Evolutionary conservation across 1,140 invertebrate species (phyloP), one percentile per base, ranked within the genome.

Genomic region (Onthophagus taurus): DNA sequence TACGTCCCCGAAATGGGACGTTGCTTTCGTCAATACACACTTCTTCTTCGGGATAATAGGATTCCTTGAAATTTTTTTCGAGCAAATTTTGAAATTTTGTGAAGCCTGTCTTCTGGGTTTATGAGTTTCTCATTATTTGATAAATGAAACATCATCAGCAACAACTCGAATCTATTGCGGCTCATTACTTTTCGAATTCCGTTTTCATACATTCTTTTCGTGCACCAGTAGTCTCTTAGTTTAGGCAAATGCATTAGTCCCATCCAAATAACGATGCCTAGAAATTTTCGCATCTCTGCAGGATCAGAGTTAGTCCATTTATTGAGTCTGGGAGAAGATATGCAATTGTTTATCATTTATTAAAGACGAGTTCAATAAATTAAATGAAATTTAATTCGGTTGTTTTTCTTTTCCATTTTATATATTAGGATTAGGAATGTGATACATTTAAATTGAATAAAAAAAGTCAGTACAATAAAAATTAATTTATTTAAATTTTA

Each of bases 1-100:
- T 47, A 23, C 59, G 36, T 16, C 61, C 57, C 34, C 54, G 42
- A 31, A 54, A 65, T 12, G 60, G 55, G 9, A 64, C 43, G 31
- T n/a, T 9, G 31, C 14, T 43, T 16, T 43, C 30, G 33, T 43
- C 30, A 13, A 43, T 43, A 12, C 13, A n/a, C 8, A 43, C n/a
- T 13, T 12, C 17, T 33, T 33, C n/a, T 31, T 30, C 41, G 20
- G 26, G 41, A 31, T 12, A 12, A 16, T 20, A 2, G n/a, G 23
- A 4, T 8, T 21, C 9, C 23, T n/a, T 31, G 23, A 33, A 31
- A 20, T 33, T 43, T 12, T 43, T 20, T 5, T 20, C 20, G 5
- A 9, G 19, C n/a, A 21, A 31, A 17, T 43, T 13, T 19, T 43
- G 21, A 24, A 19, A 43, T 23, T 33, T 43, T 43, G 14, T 20